phyloP scores from a whole-genome alignment of 2,797 vertebrate genomes.

The Cyclura pinguis region DNA sequence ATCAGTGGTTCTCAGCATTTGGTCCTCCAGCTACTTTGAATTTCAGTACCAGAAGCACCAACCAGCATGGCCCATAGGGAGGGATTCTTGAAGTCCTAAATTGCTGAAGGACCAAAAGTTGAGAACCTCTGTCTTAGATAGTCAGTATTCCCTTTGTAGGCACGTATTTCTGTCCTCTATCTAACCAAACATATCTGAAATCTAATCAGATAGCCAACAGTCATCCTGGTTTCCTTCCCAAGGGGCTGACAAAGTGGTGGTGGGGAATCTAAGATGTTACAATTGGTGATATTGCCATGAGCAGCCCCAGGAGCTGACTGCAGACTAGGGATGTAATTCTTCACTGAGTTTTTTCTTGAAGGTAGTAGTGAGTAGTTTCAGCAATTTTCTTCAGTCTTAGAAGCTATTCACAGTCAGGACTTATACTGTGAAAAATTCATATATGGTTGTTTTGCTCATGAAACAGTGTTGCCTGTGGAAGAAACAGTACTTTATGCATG shows the following conservation, averaged over 20 bases:
- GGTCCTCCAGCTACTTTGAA: neutral
- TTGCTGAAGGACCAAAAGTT: too few relatives aligned
- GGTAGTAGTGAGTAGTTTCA: too few relatives aligned
- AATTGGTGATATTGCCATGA: neutral
- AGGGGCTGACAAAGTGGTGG: too few relatives aligned
- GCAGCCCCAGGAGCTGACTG: neutral
- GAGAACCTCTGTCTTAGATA: neutral
- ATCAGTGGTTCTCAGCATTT: neutral
- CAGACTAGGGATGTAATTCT: neutral
- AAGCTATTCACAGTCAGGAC: neutral
- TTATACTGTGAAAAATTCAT: too few relatives aligned
- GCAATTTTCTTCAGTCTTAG: too few relatives aligned
- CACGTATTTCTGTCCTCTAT: conserved; percentile 20
- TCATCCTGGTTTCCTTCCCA: neutral
- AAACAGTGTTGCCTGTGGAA: too few relatives aligned
- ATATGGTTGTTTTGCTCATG: too few relatives aligned
- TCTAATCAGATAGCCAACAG: neutral
- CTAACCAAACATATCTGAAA: neutral
- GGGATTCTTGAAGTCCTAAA: too few relatives aligned
- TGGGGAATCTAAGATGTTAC: too few relatives aligned
- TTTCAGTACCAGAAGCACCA: neutral
- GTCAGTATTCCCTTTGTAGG: conserved; percentile 34
- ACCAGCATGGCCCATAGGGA: too few relatives aligned
- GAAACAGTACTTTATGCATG: too few relatives aligned
- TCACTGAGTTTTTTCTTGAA: too few relatives aligned